Percentiles rank a stretch among this genome's conserved stretches.
Evolutionary conservation across 1,140 invertebrate species (phyloP).

Genomic region (Cotesia vestalis): DNA sequence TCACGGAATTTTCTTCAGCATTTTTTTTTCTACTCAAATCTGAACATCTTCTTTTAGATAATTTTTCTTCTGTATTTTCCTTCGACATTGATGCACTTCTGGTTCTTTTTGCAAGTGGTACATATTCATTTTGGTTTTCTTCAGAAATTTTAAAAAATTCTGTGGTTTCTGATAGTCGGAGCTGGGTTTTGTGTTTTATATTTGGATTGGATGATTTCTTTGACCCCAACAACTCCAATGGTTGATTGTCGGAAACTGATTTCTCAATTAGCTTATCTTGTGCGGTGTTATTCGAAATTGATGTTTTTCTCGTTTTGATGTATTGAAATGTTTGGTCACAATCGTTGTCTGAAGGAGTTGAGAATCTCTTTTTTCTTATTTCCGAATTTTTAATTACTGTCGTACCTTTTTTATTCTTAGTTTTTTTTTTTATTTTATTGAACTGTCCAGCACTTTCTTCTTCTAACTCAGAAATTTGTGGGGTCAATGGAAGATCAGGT

Average conservation of each 20-base stretch:
- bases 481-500: not conserved
- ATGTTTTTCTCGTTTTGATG: conserved; percentile 8
- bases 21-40: conserved; percentile 22
- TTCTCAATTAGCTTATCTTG: not conserved
- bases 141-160: too few relatives aligned
- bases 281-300: not conserved
- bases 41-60: conserved; percentile 1
- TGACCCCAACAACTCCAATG: too few relatives aligned
- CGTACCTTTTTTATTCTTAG: conserved; percentile 40
- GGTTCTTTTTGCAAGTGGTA: not conserved
- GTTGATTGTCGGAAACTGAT: not conserved
- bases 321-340: not conserved
- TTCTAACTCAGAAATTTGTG: not conserved
- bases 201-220: too few relatives aligned
- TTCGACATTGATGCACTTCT: conserved; percentile 35
- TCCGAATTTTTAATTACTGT: conserved; percentile 17
- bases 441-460: conserved; percentile 10
- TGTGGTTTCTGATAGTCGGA: too few relatives aligned
- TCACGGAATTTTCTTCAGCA: conserved; percentile 45
- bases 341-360: conserved; percentile 20
- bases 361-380: conserved; percentile 14
- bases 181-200: too few relatives aligned
- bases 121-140: not conserved
- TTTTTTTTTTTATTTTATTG: conserved; percentile 18
- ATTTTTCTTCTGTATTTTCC: conserved; percentile 22